These are phyloP conservation scores for Limosa lapponica DNA, from an alignment of 2,797 vertebrate species.

Conservation along the genomic window DNA sequence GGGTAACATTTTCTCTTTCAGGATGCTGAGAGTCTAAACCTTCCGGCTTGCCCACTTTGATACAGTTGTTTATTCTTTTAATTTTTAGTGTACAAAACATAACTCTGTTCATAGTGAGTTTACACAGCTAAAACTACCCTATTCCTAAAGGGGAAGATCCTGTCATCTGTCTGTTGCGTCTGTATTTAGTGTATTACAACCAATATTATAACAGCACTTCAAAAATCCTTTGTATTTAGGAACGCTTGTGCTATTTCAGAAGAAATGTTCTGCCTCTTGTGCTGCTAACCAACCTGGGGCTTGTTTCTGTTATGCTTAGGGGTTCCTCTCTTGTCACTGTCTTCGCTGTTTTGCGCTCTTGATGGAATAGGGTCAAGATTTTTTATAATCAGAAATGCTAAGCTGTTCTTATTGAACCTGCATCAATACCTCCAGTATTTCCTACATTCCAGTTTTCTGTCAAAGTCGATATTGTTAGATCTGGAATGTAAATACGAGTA, in stretches of 20 bases:
- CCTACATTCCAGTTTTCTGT: neutral
- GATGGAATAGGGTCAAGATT: neutral
- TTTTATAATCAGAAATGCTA: neutral
- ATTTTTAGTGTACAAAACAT: neutral
- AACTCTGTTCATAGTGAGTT: neutral
- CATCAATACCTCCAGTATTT: neutral
- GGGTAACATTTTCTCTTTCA: neutral
- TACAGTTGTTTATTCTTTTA: neutral
- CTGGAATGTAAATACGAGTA: neutral
- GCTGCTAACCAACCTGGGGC: neutral
- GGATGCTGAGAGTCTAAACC: neutral
- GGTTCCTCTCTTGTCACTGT: neutral
- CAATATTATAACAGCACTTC: neutral
- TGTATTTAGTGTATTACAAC: neutral
- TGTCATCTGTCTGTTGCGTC: neutral
- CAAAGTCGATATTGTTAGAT: neutral
- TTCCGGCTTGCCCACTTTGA: neutral
- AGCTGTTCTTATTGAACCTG: neutral
- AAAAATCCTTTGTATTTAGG: neutral
- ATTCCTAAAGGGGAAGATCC: neutral
- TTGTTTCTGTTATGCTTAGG: neutral
- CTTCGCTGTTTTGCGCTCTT: neutral
- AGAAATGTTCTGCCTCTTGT: neutral
- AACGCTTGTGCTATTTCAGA: neutral
- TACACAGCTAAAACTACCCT: neutral